Base-by-base conservation (phyloP, 1,140 invertebrate genomes). In the Drosophila saltans region DNA sequence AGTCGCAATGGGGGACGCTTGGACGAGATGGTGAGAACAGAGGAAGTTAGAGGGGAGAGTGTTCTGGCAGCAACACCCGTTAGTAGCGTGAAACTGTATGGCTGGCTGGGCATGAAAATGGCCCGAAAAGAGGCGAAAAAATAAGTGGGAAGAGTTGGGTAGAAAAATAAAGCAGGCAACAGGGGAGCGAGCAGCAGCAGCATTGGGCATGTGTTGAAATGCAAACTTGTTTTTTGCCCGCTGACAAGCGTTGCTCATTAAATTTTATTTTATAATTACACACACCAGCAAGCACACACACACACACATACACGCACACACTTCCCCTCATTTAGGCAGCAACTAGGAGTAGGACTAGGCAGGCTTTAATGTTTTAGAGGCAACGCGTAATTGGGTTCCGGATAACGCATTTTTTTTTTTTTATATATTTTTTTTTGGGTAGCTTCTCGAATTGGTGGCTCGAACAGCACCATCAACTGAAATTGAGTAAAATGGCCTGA, bases 191-290 rank as follows among this genome's bases (percentile, higher is more conserved):
- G 16, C 16, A 16, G 16, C 16, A 16, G 16, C 58, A 39, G 28
- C 63, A 69, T 36, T 36, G 6, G 82, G 79, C 78, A 89, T 89
- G 84, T 89, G 84, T 89, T 89, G 85, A 89, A 89, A 89, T 84
- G 81, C 85, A 89, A 83, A 89, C 70, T 77, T 74, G 83, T 70
- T 80, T 77, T 80, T 77, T 74, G 61, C 58, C 39, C 55, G 79
- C 78, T 82, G 83, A 83, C 81, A 80, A 80, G 84, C 84, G 75
- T 72, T 89, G 84, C 84, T 89, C 84, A 89, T 89, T 89, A 89
- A 89, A 89, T 89, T 89, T 89, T 89, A 89, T 89, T 89, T 89
- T 89, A 89, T 89, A 89, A 89, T 89, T 89, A 89, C 84, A 89
- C 83, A 86, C 83, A 82, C 83, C 79, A 82, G 67, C 76, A 77